Evolutionary conservation across 2,888 invertebrate genomes (phyloP), one percentile per base, ranked within the genome.

Genomic region (Diaphora mendica): DNA sequence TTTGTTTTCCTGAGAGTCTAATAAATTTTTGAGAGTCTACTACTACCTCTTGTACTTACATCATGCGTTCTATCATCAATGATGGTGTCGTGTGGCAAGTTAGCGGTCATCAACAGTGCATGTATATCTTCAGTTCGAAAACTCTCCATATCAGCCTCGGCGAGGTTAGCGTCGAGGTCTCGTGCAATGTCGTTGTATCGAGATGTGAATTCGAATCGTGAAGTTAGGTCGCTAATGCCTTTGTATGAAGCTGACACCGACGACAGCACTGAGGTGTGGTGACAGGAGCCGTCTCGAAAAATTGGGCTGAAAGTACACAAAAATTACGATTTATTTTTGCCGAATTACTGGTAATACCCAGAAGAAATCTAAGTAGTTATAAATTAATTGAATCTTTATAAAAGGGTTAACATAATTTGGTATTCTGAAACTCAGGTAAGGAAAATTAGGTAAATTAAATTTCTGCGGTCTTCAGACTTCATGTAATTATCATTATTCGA

Each of bases 61-160:
- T 96, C 95, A 88, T 95, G 95, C 81, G 94, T 92, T 87, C 94
- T 91, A 82, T 95, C 94, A 86, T 95, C 94, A 75, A 87, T 91
- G 85, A 96, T 96, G 96, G 93, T 87, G 90, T 95, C 97, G 84
- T 97, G 97, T 73, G 97, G 98, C 88, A 97, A 95, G 89, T 97
- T 97, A 82, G 98, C 97, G 87, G 95, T 95, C 95, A 95, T 94
- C 79, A 99, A 96, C 87, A 98, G 96, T 82, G 98, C 98, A 90
- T 98, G 98, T 86, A 99, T 99, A 89, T 99, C 99, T 93, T 98
- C 98, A 35, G 98, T 98, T 83, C 97, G 97, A 94, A 99, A 99
- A 92, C 98, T 98, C 93, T 99, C 99, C 98, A 99, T 99, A 93
- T 99, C 99, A 74, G 98, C 98, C 94, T 99, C 98, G 64, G 99